Base-by-base conservation (phyloP, 2,113 vertebrate species). In the Probosciger aterrimus region DNA sequence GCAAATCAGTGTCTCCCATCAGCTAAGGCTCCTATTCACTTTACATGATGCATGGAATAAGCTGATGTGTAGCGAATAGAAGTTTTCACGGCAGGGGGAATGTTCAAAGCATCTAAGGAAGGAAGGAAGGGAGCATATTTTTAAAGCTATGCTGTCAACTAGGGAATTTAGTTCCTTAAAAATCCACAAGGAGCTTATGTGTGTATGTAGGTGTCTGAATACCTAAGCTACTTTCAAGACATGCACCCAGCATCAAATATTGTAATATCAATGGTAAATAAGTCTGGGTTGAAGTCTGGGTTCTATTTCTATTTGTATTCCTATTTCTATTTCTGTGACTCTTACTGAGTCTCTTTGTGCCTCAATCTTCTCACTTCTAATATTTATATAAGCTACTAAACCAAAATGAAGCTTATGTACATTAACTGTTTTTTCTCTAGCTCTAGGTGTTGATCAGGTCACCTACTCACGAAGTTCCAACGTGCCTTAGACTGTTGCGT, bases 1-100 rank as follows among this genome's bases (percentile, higher is more conserved):
- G 63, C 67, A 90, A 97, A 93, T 59, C 62, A 55, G 18, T 71
- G 53, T 68, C 73, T 95, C 84, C n/a, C 59, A 49, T 70, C 81
- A 83, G 65, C n/a, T 31, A 77, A 80, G 33, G 27, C 37, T 89
- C 70, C 23, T 86, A 47, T 70, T 85, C 35, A 10, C 30, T 83
- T 83, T 55, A 62, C 20, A n/a, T 22, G 23, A 89, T n/a, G 35
- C 60, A 91, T 17, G 49, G 87, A 93, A 91, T 67, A 92, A 95
- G 49, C 63, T 82, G 63, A 30, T 65, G 41, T 2, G 4, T 33
- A 83, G 74, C 74, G 53, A 81, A 62, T 9, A 70, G 46, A 92
- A 55, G 14, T 57, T 65, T 80, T 84, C 65, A 84, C n/a, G 82
- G 49, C 20, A 79, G 35, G 82, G 79, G 57, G 31, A 52, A 68